A percentile compares a stretch with the other conserved stretches of the same genome.
Conservation (phyloP, 2,797 vertebrate genomes). For the Hipposideros larvatus region DNA sequence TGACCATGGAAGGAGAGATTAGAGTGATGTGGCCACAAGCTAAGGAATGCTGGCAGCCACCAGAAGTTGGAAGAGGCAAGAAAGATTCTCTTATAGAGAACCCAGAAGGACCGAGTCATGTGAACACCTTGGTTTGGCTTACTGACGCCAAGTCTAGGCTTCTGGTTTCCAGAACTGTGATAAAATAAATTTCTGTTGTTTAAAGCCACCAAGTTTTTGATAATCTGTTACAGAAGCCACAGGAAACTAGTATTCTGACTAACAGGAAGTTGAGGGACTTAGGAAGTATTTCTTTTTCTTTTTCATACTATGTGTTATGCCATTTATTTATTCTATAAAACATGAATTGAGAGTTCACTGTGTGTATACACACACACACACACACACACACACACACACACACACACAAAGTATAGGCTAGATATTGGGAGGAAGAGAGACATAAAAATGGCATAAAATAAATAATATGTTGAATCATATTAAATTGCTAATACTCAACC, state of each 20-base stretch:
- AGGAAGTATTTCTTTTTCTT: neutral
- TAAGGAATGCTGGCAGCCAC: neutral
- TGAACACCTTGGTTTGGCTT: neutral
- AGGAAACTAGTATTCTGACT: neutral
- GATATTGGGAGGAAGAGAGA: neutral
- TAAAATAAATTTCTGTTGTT: neutral
- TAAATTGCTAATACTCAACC: neutral
- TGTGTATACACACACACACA: too few species aligned
- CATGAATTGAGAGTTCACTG: neutral
- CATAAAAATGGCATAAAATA: neutral
- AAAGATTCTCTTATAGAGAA: too few species aligned
- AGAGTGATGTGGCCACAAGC: neutral
- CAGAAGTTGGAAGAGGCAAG: neutral
- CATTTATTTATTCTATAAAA: neutral
- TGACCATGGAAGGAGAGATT: neutral
- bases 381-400: too few species aligned
- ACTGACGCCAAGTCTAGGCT: too few species aligned
- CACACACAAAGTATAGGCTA: neutral
- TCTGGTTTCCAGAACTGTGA: neutral
- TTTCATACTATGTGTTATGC: neutral
- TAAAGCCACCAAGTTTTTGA: neutral
- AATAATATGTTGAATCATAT: neutral
- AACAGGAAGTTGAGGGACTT: neutral
- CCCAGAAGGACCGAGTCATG: accelerated
- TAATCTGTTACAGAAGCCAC: neutral